Conservation (phyloP, 2,797 vertebrate species). For the Florisuga fusca region DNA sequence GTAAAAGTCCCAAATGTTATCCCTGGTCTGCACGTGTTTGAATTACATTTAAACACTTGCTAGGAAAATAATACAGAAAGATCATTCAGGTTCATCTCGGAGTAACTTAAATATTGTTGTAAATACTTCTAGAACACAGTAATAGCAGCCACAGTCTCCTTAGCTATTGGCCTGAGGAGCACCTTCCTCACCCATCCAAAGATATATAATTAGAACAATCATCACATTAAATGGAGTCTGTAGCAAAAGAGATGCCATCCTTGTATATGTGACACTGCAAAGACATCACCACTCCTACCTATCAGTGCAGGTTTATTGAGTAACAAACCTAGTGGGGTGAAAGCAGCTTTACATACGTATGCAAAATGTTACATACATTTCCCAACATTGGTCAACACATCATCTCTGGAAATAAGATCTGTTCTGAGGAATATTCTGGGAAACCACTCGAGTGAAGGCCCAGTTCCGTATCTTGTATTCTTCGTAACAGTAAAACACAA, state of each 20-base stretch:
- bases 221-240: background rate
- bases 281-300: background rate
- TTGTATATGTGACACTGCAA: background rate
- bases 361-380: background rate
- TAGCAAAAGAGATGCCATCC: background rate
- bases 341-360: too few species aligned
- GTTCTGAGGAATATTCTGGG: background rate
- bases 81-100: background rate
- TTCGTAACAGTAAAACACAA: background rate
- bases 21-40: background rate
- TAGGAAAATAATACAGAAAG: background rate
- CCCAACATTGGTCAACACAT: background rate
- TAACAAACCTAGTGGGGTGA: background rate
- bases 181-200: background rate
- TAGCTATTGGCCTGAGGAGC: background rate
- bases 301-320: background rate
- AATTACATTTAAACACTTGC: background rate
- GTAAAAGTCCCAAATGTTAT: background rate
- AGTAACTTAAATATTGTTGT: background rate
- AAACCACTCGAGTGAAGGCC: background rate
- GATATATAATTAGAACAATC: background rate
- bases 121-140: background rate
- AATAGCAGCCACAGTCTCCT: background rate
- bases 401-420: background rate
- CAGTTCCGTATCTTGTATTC: background rate